A percentile compares a stretch with the other conserved stretches of the same genome.
Evolutionary conservation across 2,797 vertebrate genomes (phyloP).

Genomic region (Heterohyrax brucei): DNA sequence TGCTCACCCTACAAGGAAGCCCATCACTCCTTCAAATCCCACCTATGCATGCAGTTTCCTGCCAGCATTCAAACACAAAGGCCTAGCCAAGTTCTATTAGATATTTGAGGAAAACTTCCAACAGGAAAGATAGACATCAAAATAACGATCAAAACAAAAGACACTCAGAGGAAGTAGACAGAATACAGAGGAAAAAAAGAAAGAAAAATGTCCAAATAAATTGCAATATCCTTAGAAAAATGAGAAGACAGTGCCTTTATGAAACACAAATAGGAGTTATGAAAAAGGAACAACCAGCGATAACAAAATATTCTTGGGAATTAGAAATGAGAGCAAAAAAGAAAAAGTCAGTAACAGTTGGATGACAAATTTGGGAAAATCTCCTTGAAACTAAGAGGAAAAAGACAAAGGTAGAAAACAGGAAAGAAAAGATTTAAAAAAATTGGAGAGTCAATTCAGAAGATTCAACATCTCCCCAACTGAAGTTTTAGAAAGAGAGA

Average conservation of each 20-base stretch:
- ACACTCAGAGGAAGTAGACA: background rate
- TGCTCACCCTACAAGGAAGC: background rate
- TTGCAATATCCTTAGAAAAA: background rate
- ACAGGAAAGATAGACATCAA: background rate
- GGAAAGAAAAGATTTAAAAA: background rate
- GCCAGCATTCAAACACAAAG: background rate
- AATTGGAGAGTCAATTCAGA: background rate
- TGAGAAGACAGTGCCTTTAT: background rate
- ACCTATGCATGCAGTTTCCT: background rate
- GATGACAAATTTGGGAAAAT: background rate
- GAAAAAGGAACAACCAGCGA: background rate
- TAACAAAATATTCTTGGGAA: background rate
- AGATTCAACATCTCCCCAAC: background rate
- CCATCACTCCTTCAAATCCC: background rate
- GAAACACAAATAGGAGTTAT: background rate
- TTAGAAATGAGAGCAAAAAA: background rate
- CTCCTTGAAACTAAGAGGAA: background rate
- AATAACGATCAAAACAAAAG: background rate
- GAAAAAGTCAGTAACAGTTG: background rate
- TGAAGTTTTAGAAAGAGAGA: background rate
- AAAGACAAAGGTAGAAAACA: background rate
- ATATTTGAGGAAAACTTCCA: background rate
- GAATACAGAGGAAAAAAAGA: slow-evolving; percentile 8
- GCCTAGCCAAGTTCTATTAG: background rate
- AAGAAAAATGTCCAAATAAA: slow-evolving; percentile 28